These are phyloP conservation scores for human (Homo sapiens) DNA, from an alignment of 2,113 vertebrate species.

Conservation along the genomic window DNA sequence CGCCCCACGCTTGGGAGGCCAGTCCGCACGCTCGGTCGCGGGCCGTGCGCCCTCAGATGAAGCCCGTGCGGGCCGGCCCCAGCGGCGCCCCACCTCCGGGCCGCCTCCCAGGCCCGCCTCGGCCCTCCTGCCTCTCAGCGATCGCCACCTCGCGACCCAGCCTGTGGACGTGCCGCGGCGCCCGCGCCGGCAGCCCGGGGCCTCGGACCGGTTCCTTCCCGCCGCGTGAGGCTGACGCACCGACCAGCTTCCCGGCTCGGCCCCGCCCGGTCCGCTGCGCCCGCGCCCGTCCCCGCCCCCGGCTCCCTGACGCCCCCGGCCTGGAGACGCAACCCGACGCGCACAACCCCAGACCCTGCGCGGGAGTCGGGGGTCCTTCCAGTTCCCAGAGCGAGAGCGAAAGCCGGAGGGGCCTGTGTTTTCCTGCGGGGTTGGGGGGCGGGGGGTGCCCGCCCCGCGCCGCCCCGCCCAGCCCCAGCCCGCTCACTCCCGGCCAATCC, in stretches of 20 bases:
- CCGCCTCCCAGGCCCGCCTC: slow-evolving; percentile 48
- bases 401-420: background rate
- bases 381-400: accelerated
- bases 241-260: background rate
- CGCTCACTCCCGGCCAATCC: background rate
- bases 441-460: no score
- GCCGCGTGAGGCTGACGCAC: background rate
- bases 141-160: background rate
- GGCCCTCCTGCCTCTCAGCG: background rate
- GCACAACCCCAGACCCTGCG: background rate
- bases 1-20: background rate
- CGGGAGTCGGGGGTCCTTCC: accelerated
- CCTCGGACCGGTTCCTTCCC: background rate
- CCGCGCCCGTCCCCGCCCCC: background rate
- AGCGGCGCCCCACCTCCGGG: slow-evolving; percentile 19
- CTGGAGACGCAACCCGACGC: accelerated
- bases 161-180: slow-evolving; percentile 59
- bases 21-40: background rate
- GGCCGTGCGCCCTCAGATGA: slow-evolving; percentile 44
- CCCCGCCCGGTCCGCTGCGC: background rate
- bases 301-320: background rate
- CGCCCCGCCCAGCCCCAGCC: background rate
- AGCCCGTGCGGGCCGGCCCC: slow-evolving; percentile 18
- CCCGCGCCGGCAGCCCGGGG: background rate
- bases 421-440: background rate